Evolutionary conservation across 2,113 vertebrate species (phyloP), one percentile per base, ranked within the genome.

Genomic region (Eupsittula cactorum): DNA sequence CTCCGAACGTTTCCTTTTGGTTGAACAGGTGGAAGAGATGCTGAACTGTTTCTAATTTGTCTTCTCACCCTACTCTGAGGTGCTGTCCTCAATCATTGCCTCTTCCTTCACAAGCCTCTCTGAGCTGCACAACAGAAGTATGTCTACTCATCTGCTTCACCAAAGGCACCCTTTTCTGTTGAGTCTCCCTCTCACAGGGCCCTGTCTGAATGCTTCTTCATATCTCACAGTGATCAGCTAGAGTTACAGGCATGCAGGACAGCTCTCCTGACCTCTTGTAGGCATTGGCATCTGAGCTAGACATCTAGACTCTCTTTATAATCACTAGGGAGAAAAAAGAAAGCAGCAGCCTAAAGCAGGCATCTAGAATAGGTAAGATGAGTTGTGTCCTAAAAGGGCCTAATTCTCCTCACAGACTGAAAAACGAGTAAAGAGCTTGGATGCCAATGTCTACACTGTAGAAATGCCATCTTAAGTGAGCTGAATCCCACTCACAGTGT

Each of bases 251-350:
- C n/a, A 18, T 0, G 2, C 42, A 87, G 67, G 37, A 76, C 82
- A 93, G 31, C 13, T 57, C 78, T 91, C 53, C 82, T 64, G 35
- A 84, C 19, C 47, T 62, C 20, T 1, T 88, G 41, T 6, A 90
- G 79, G 53, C 76, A 37, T 1, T 29, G 64, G 78, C 80, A 92
- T 93, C 81, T 87, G 21, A 95, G 77, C 62, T 88, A 95, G 93
- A 92, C 89, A 95, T 87, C 81, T 93, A 71, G 88, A 77, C 79
- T 86, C 62, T 77, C 62, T 55, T 67, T 53, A 49, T 92, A 93
- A 92, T 89, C 65, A 60, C 69, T 14, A 65, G 29, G 52, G 52
- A 93, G 31, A 42, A 92, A 75, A 86, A 84, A 20, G 33, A 63
- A 89, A 89, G 69, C 74, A 68, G 52, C 52, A 50, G 75, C 69